Conservation (phyloP, 2,888 invertebrate genomes). For the Sussaba pulchella region DNA sequence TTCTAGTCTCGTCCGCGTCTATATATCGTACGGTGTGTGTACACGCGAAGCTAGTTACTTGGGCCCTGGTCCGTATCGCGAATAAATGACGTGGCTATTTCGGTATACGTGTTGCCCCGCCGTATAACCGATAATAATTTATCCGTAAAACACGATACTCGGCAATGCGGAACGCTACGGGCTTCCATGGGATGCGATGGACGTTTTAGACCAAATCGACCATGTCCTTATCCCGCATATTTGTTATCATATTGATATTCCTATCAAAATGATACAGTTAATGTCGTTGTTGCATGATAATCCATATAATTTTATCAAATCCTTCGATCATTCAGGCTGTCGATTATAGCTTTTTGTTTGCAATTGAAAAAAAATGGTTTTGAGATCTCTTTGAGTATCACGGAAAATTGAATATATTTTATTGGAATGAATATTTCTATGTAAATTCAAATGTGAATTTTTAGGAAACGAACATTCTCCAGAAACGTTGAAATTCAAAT, state of each 20-base stretch:
- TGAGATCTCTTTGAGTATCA: too few species aligned
- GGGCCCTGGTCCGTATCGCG: slow-evolving; percentile 47
- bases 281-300: too few species aligned
- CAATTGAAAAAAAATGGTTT: too few species aligned
- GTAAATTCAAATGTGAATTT: too few species aligned
- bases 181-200: neutral
- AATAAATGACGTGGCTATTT: slow-evolving; percentile 68
- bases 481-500: too few species aligned
- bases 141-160: slow-evolving; percentile 61
- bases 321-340: too few species aligned
- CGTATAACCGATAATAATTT: slow-evolving; percentile 67
- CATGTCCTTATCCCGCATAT: neutral
- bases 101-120: slow-evolving; percentile 37
- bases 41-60: slow-evolving; percentile 11
- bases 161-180: slow-evolving; percentile 26
- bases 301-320: too few species aligned
- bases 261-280: neutral
- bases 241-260: neutral
- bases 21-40: slow-evolving; percentile 13
- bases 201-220: slow-evolving; percentile 1
- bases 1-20: neutral
- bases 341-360: too few species aligned
- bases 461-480: too few species aligned
- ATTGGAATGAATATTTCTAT: too few species aligned
- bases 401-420: too few species aligned